Conservation (phyloP, 2,888 invertebrate species). For the Eupithecia inturbata region DNA sequence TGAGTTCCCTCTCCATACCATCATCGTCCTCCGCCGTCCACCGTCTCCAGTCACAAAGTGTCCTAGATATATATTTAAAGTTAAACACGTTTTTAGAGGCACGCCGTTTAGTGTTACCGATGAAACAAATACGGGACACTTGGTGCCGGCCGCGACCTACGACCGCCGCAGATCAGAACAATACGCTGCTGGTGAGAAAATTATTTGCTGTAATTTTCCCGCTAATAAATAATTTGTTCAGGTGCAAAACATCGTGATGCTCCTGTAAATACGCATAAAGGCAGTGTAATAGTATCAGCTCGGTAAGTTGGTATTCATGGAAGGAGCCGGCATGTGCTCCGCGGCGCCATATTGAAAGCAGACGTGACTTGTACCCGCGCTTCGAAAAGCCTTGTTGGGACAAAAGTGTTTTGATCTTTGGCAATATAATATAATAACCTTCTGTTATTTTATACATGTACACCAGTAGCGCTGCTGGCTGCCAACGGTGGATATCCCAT, state of each 20-base stretch:
- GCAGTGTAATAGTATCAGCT: constrained; percentile 24
- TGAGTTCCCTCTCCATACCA: too few species aligned
- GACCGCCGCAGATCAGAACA: too few species aligned
- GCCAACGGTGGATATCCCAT: too few species aligned
- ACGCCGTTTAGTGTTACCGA: too few species aligned
- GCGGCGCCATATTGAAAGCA: constrained; percentile 43
- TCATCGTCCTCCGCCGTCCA: too few species aligned
- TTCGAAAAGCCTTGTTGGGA: constrained; percentile 16
- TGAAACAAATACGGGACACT: too few species aligned
- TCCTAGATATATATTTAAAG: too few species aligned
- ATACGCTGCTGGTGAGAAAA: neutral
- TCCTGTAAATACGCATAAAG: neutral
- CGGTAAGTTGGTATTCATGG: constrained; percentile 30
- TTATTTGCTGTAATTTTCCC: neutral
- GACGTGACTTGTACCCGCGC: constrained; percentile 37
- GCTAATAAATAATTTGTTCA: neutral
- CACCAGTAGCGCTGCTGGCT: too few species aligned
- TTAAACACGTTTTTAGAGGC: too few species aligned
- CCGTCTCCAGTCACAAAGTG: too few species aligned
- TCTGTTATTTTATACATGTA: too few species aligned
- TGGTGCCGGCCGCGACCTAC: too few species aligned
- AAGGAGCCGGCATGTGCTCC: constrained; percentile 27
- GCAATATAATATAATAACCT: neutral
- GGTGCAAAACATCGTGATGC: neutral
- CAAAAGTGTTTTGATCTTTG: constrained; percentile 29